These are phyloP conservation scores for Teleopsis dalmanni DNA, from an alignment of 1,140 invertebrate genomes.

Conservation along the genomic window DNA sequence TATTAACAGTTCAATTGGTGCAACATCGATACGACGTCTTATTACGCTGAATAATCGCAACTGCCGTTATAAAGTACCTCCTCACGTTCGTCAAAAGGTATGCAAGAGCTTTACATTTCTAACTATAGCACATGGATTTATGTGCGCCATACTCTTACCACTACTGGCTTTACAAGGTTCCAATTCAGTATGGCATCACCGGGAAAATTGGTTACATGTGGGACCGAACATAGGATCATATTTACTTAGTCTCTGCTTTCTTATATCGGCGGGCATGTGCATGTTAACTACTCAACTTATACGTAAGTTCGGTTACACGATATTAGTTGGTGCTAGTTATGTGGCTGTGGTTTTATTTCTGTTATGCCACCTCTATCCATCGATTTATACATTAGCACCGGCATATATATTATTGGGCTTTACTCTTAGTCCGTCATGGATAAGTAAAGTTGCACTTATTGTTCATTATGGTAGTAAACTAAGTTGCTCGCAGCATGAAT, in stretches of 20 bases:
- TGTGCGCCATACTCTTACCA: constrained; percentile 53
- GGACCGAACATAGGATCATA: constrained; percentile 48
- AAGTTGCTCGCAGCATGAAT: constrained; percentile 47
- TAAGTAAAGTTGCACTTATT: constrained; percentile 51
- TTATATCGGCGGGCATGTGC: constrained; percentile 49
- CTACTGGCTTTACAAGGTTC: constrained; percentile 54
- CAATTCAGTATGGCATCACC: constrained; percentile 46
- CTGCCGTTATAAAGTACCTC: constrained; percentile 45
- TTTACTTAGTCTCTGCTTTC: constrained; percentile 48
- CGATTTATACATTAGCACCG: constrained; percentile 52
- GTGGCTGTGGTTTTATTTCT: constrained; percentile 50
- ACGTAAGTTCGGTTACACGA: constrained; percentile 50
- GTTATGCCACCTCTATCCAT: constrained; percentile 53
- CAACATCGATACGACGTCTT: constrained; percentile 55
- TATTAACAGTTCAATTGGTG: constrained; percentile 57
- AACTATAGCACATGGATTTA: constrained; percentile 51
- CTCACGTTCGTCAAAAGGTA: constrained; percentile 49
- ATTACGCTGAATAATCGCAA: constrained; percentile 53
- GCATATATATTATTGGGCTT: constrained; percentile 53
- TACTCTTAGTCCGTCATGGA: constrained; percentile 48
- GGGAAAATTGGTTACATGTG: constrained; percentile 35
- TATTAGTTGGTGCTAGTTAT: constrained; percentile 48
- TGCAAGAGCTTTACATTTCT: constrained; percentile 51
- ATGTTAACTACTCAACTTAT: constrained; percentile 50
- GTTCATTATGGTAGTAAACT: constrained; percentile 54